A percentile compares a stretch with the other conserved stretches of the same genome.
Evolutionary conservation across 1,140 invertebrate genomes (phyloP).

Genomic region (Matsumurasca onukii): DNA sequence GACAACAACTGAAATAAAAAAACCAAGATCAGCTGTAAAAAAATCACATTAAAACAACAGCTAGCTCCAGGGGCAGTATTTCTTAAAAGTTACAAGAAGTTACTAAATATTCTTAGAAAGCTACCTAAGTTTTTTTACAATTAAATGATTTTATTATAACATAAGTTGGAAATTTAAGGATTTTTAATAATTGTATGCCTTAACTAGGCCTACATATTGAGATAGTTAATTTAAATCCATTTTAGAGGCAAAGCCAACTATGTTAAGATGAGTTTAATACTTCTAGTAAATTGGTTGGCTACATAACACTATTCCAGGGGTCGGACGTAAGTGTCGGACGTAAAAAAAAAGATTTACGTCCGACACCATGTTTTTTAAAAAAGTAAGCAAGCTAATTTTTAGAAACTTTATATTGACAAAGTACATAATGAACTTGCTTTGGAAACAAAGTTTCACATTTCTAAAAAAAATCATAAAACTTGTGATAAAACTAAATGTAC

Average conservation of each 20-base stretch:
- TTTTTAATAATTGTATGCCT: neutral
- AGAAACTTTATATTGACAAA: neutral
- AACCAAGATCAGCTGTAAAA: neutral
- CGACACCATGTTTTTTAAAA: slow-evolving; percentile 12
- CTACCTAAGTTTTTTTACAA: neutral
- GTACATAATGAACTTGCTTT: slow-evolving; percentile 1
- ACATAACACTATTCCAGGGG: neutral
- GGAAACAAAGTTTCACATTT: slow-evolving; percentile 4
- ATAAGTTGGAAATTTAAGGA: neutral
- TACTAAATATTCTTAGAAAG: slow-evolving; percentile 5
- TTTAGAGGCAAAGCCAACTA: neutral
- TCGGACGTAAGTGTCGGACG: neutral
- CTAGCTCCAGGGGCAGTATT: neutral
- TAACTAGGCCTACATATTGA: slow-evolving; percentile 3
- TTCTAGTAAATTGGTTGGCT: neutral
- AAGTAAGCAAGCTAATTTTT: neutral
- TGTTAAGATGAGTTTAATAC: neutral
- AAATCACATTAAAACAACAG: slow-evolving; percentile 2
- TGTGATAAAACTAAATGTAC: slow-evolving; percentile 4
- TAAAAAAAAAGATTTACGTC: neutral
- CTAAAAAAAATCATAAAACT: slow-evolving; percentile 1
- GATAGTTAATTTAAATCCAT: neutral
- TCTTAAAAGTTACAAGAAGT: neutral
- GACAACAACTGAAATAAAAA: neutral
- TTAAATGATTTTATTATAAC: neutral